Evolutionary conservation across 1,140 invertebrate genomes (phyloP), one percentile per base, ranked within the genome.

Genomic region (Achroia grisella): DNA sequence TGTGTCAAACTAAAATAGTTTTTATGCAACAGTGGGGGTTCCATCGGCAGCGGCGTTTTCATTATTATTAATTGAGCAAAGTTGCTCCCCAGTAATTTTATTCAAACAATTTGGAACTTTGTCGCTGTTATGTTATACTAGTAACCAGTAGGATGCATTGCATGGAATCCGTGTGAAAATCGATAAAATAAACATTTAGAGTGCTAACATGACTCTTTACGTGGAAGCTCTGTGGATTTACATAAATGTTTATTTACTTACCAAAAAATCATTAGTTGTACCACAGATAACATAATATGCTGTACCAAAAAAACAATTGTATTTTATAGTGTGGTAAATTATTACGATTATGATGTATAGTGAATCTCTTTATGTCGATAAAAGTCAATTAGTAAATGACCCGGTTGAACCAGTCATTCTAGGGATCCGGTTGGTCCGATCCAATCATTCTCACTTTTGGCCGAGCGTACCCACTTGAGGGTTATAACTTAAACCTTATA

Each of bases 141-240:
- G 44, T 58, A 46, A 65, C 57, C 47, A 55, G 52, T 12, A 49
- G 58, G 62, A 70, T 74, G 66, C 62, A 68, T 76, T 74, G 57
- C 65, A 51, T 49, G 50, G 37, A 57, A 54, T 47, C 64, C 77
- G 74, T 84, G 80, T 78, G 80, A 84, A 84, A 84, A 84, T 84
- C 80, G 62, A 82, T 84, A 80, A 69, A 80, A 84, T 80, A 84
- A 81, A 84, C 68, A 80, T 78, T 83, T 71, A 78, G 65, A 61
- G 62, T 63, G 56, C 17, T 23, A 23, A 23, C 52, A 61, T 50
- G 56, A 66, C 56, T 63, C 56, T 54, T 61, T 40, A 30, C 39
- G 28, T 43, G 42, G 39, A 30, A 54, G 41, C 48, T 28, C 44
- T n/a, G 35, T 52, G 39, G 2, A 23, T 23, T 23, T 56, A 48